These are phyloP conservation scores for Andricus curvator DNA, from an alignment of 2,888 invertebrate genomes.

Conservation along the genomic window DNA sequence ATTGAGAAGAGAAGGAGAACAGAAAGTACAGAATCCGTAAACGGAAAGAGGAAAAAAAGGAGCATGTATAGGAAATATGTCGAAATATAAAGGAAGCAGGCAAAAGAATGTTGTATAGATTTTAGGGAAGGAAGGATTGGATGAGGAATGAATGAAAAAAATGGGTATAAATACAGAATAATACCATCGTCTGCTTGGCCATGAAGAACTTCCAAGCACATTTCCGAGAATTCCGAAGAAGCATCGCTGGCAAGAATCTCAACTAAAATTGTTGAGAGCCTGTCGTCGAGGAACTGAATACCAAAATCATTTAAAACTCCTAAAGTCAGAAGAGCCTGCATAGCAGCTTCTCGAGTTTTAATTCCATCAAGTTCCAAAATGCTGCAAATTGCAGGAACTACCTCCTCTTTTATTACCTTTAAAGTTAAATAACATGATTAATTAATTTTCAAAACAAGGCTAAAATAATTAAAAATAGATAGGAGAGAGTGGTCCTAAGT, in stretches of 20 bases:
- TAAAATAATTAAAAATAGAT: too few species aligned
- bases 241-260: conserved; percentile 83
- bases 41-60: too few species aligned
- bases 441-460: conserved; percentile 35
- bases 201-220: conserved; percentile 88
- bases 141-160: too few species aligned
- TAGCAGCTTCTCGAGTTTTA: conserved; percentile 78
- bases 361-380: conserved; percentile 77
- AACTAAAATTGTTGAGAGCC: conserved; percentile 82
- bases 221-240: conserved; percentile 86
- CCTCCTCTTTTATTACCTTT: conserved; percentile 78
- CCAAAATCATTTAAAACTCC: conserved; percentile 79
- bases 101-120: too few species aligned
- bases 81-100: too few species aligned
- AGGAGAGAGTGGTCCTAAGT: too few species aligned
- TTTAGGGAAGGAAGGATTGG: too few species aligned
- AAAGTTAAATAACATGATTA: conserved; percentile 45
- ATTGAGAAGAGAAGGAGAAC: too few species aligned
- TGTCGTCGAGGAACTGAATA: conserved; percentile 79
- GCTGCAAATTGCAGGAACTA: conserved; percentile 78
- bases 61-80: too few species aligned
- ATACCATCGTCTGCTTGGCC: conserved; percentile 88
- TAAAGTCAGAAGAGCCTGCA: conserved; percentile 79
- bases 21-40: too few species aligned
- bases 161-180: not conserved